These are phyloP conservation scores for Ovis aries DNA, from an alignment of 2,113 vertebrate species.

Conservation along the genomic window ARS-UI_Ramb_v3.0 NC_056062.1:25085501-25086000, in stretches of 20 bases:
- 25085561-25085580: background rate
- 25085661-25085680: background rate
- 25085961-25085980: background rate
- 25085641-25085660: background rate
- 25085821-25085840: background rate
- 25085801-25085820: background rate
- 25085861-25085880: background rate
- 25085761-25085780: background rate
- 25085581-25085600: background rate
- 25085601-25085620: background rate
- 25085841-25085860: background rate
- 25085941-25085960: background rate
- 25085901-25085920: background rate
- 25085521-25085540: background rate
- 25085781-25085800: background rate
- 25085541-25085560: background rate
- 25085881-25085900: background rate
- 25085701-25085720: background rate
- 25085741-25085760: background rate
- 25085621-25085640: background rate
- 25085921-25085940: background rate
- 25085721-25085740: background rate
- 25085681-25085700: background rate
- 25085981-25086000: background rate
- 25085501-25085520: constrained; percentile 17